phyloP scores from a whole-genome alignment of 2,888 invertebrate species.

The Scelioninae gen. 1 region DNA sequence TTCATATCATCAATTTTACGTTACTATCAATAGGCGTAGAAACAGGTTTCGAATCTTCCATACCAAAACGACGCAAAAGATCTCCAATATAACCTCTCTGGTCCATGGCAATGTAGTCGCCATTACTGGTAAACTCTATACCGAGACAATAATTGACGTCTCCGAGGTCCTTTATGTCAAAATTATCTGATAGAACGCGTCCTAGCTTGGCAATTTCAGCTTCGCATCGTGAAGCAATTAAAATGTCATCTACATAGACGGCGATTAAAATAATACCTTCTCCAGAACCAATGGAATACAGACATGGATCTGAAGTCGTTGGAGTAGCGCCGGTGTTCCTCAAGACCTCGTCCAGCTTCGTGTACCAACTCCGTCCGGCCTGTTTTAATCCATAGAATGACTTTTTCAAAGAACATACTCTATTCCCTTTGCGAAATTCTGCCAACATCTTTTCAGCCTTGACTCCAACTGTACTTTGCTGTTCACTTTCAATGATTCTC shows the following conservation, averaged over 20 bases:
- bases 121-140: not conserved
- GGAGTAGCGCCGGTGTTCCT: no score
- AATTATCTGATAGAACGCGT: not conserved
- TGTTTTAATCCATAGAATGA: no score
- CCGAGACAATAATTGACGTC: constrained; percentile 5
- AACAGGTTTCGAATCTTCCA: constrained; percentile 34
- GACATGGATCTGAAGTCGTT: no score
- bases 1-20: no score
- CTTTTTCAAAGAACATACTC: no score
- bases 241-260: constrained; percentile 23
- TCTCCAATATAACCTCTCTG: not conserved
- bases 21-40: not conserved
- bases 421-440: no score
- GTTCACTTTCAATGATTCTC: no score
- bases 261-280: not conserved
- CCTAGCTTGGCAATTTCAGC: not conserved
- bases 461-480: no score
- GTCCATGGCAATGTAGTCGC: not conserved
- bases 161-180: constrained; percentile 9
- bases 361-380: no score
- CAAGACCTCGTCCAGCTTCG: no score
- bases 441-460: no score
- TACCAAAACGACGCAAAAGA: constrained; percentile 9
- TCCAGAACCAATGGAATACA: no score
- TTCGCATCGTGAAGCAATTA: not conserved